These are phyloP conservation scores for Rotaria sp. DNA, from an alignment of 2,888 invertebrate genomes.

Conservation along the genomic window DNA sequence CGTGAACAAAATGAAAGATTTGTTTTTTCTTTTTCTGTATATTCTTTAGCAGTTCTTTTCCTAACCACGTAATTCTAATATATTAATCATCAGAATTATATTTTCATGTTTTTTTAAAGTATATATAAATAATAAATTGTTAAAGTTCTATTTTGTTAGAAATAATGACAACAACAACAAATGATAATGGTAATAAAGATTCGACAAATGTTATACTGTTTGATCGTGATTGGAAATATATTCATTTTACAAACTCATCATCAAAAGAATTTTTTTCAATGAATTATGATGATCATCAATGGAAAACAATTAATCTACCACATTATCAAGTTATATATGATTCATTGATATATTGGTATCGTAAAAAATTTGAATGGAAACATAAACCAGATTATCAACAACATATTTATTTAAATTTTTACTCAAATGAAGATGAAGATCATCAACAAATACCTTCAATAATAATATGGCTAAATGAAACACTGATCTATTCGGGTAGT, in stretches of 20 bases:
- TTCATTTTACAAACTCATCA: neutral
- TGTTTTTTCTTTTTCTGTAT: neutral
- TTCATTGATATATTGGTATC: neutral
- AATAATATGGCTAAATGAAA: no score
- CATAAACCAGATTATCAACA: neutral
- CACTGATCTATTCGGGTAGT: no score
- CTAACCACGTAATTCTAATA: neutral
- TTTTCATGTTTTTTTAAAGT: neutral
- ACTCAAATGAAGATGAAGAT: no score
- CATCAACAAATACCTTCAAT: no score
- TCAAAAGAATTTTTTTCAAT: neutral
- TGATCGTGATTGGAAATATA: neutral
- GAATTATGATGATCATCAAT: neutral
- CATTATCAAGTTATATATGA: neutral
- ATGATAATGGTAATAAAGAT: neutral
- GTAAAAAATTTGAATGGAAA: neutral
- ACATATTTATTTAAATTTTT: neutral
- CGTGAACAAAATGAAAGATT: neutral
- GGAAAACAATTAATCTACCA: neutral
- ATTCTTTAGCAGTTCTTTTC: neutral
- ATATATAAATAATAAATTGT: no score
- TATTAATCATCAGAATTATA: neutral
- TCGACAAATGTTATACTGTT: neutral
- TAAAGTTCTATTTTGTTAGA: neutral
- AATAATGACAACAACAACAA: neutral